phyloP scores from a whole-genome alignment of 2,888 invertebrate genomes.

The Ormyrus thymus region DNA sequence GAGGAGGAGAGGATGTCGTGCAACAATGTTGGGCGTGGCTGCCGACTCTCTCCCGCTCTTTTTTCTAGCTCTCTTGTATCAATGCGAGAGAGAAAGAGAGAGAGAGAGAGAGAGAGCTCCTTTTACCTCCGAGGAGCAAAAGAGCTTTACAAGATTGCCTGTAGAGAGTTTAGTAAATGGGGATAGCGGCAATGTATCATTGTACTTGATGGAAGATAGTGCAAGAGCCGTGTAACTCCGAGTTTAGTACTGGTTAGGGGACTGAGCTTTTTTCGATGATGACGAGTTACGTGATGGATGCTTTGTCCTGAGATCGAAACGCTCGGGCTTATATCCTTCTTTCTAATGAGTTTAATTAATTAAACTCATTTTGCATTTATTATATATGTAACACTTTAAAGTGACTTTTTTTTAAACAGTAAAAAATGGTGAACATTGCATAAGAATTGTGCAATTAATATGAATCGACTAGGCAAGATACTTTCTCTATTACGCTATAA shows the following conservation, averaged over 20 bases:
- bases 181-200: constrained; percentile 39
- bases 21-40: constrained; percentile 52
- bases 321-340: too few species aligned
- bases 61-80: neutral
- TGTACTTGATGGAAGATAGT: constrained; percentile 28
- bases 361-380: too few species aligned
- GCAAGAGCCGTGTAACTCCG: constrained; percentile 1
- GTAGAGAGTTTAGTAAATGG: constrained; percentile 27
- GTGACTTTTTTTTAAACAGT: too few species aligned
- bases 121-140: too few species aligned
- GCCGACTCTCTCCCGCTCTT: neutral
- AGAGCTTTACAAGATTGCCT: neutral
- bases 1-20: constrained; percentile 37
- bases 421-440: too few species aligned
- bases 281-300: neutral
- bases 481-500: too few species aligned
- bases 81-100: neutral
- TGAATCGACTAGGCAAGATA: too few species aligned
- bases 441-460: too few species aligned
- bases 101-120: too few species aligned
- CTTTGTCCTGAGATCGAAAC: neutral
- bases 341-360: too few species aligned
- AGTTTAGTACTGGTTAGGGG: constrained; percentile 17
- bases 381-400: too few species aligned
- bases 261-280: neutral